Percentiles rank a stretch among this genome's conserved stretches.
These are phyloP conservation scores for Halesus radiatus DNA, from an alignment of 1,140 invertebrate genomes.

Conservation along the genomic window DNA sequence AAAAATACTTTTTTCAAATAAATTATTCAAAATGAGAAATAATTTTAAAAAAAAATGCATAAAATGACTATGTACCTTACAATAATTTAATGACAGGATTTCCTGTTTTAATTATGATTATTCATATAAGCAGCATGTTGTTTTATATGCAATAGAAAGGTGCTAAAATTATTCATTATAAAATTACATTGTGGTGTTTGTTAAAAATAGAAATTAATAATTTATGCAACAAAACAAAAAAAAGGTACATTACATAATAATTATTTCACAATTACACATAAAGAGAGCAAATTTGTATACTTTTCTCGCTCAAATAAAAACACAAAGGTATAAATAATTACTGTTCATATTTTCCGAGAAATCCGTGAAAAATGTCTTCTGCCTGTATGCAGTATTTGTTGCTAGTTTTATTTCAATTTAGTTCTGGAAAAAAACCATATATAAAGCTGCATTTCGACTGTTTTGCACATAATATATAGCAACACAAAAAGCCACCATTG, in stretches of 20 bases:
- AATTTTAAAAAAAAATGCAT: background rate
- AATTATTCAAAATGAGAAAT: conserved; percentile 1
- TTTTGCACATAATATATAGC: too few relatives aligned
- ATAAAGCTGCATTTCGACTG: too few relatives aligned
- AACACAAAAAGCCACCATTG: too few relatives aligned
- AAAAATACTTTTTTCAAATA: conserved; percentile 10
- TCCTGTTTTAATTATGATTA: too few relatives aligned
- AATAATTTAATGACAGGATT: too few relatives aligned
- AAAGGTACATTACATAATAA: background rate
- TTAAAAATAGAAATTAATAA: background rate
- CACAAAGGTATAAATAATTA: background rate
- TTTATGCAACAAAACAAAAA: background rate
- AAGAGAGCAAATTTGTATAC: conserved; percentile 10
- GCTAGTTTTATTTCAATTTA: too few relatives aligned
- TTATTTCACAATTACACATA: background rate
- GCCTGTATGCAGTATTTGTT: too few relatives aligned
- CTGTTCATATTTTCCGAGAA: too few relatives aligned
- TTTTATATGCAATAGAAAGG: background rate
- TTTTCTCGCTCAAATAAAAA: conserved; percentile 12
- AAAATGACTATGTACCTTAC: background rate
- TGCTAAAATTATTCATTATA: too few relatives aligned
- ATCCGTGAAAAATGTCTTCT: too few relatives aligned
- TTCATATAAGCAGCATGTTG: background rate
- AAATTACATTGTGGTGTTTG: background rate
- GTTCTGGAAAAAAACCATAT: too few relatives aligned